Percentiles rank a stretch among this genome's conserved stretches.
phyloP scores from a whole-genome alignment of 2,797 vertebrate genomes.

The Triplophysa bombifrons region DNA sequence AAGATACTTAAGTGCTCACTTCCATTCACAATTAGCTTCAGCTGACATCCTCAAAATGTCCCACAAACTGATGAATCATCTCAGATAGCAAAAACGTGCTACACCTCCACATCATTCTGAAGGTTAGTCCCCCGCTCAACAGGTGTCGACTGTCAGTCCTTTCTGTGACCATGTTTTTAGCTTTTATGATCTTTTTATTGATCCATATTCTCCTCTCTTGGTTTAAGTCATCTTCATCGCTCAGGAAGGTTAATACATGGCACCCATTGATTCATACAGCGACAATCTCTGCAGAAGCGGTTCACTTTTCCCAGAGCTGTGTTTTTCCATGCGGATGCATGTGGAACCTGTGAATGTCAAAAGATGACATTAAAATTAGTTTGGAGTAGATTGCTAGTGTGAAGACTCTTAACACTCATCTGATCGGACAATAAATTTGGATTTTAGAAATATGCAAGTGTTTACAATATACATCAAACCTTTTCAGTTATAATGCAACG shows the following conservation, averaged over 20 bases:
- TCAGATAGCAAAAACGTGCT: conserved; percentile 61
- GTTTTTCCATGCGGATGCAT: conserved; percentile 88
- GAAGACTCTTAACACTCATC: neutral
- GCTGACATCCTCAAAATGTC: conserved; percentile 36
- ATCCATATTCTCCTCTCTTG: conserved; percentile 69
- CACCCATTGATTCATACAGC: conserved; percentile 96
- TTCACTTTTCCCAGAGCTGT: conserved; percentile 91
- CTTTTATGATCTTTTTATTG: conserved; percentile 44
- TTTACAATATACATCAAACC: no score
- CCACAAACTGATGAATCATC: conserved; percentile 66
- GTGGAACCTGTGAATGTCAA: conserved; percentile 81
- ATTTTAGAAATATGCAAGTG: conserved; percentile 2
- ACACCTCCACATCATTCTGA: conserved; percentile 62
- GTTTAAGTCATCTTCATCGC: conserved; percentile 80
- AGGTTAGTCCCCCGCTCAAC: conserved; percentile 33
- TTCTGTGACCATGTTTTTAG: conserved; percentile 50
- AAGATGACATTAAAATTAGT: conserved; percentile 10
- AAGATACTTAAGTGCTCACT: conserved; percentile 60
- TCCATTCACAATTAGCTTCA: conserved; percentile 65
- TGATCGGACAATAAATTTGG: neutral
- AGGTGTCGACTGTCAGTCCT: conserved; percentile 32
- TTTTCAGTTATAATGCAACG: neutral
- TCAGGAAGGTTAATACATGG: conserved; percentile 96
- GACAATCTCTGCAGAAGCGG: conserved; percentile 93
- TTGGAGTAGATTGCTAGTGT: neutral